phyloP scores from a whole-genome alignment of 2,797 vertebrate genomes.

The Hydrolagus colliei region DNA sequence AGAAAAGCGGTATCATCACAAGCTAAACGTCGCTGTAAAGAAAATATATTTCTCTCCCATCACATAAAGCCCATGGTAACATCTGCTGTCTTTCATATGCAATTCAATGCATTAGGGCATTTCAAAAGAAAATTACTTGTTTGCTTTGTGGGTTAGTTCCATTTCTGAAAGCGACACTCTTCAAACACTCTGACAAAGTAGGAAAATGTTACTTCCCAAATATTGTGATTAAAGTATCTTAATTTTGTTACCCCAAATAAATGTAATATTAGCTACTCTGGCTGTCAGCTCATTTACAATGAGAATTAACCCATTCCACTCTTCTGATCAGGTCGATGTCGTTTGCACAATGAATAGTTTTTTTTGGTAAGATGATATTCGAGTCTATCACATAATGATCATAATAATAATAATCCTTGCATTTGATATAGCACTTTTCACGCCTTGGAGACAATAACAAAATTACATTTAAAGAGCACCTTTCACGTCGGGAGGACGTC shows the following conservation, averaged over 20 bases:
- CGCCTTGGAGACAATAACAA: no score
- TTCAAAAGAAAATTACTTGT: slow-evolving; percentile 34
- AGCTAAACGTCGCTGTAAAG: not conserved
- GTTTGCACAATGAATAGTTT: no score
- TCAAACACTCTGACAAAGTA: not conserved
- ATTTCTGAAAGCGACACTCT: not conserved
- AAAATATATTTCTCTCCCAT: not conserved
- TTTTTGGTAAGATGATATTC: no score
- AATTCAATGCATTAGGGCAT: slow-evolving; percentile 33
- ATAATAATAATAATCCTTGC: no score
- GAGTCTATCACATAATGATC: no score
- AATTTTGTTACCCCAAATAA: not conserved
- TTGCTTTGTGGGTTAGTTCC: slow-evolving; percentile 30
- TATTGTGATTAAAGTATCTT: no score
- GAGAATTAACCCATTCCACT: no score
- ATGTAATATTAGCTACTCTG: not conserved
- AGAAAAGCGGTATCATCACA: not conserved
- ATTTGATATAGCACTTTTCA: no score
- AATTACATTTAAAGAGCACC: no score
- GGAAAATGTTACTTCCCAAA: no score
- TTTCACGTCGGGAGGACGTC: no score
- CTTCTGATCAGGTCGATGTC: no score
- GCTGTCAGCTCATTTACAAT: not conserved
- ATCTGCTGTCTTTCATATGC: slow-evolving; percentile 35
- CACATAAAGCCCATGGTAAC: not conserved